Conservation (phyloP, 2,113 vertebrate genomes). For the Eurypyga helias region DNA sequence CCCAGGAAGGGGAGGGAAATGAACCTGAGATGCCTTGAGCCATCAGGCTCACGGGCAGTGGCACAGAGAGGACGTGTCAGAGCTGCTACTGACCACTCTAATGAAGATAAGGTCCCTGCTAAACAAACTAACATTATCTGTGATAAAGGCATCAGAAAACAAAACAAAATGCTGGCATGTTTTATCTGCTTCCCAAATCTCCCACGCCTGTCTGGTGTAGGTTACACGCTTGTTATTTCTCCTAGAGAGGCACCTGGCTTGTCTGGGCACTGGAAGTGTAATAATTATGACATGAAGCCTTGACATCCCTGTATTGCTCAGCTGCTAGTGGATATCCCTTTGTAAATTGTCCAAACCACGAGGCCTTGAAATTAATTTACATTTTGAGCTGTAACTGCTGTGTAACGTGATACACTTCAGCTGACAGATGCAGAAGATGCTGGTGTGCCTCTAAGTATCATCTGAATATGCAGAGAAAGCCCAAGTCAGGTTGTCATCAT, state of each 20-base stretch:
- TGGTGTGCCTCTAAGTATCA: neutral
- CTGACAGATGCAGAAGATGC: slow-evolving; percentile 5
- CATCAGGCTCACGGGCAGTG: neutral
- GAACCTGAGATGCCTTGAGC: neutral
- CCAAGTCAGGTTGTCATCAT: neutral
- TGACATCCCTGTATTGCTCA: neutral
- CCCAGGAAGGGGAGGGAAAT: neutral
- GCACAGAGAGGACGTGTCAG: neutral
- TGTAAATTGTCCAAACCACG: slow-evolving; percentile 10
- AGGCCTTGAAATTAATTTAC: slow-evolving; percentile 33
- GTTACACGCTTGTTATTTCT: neutral
- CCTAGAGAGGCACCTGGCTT: neutral
- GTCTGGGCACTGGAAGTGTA: neutral
- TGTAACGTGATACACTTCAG: neutral
- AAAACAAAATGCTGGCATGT: neutral
- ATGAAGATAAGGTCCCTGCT: accelerated
- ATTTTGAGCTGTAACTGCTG: neutral
- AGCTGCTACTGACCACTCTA: neutral
- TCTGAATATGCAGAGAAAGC: neutral
- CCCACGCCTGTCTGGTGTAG: neutral
- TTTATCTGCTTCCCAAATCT: neutral
- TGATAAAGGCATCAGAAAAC: neutral
- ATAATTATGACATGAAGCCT: neutral
- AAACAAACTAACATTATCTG: neutral
- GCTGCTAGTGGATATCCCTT: neutral